Base-by-base conservation (phyloP, 37 sponge, comb jelly and placozoan species). In the Bolinopsis microptera region DNA sequence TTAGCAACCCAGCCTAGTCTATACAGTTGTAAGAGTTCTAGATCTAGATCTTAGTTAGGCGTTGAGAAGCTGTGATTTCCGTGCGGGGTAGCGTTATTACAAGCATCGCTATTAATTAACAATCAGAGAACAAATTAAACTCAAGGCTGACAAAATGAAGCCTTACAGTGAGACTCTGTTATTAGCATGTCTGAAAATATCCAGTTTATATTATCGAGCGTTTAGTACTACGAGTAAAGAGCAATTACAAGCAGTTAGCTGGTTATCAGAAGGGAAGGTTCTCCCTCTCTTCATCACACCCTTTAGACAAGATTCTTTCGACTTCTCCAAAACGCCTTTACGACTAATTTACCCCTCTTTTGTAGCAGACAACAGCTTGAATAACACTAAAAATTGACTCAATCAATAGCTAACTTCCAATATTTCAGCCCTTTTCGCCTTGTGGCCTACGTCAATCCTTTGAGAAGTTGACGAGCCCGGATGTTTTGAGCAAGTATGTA, bases 391-490 rank as follows among this genome's bases (percentile, higher is more conserved):
- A 48, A 48, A 48, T 48, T 48, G 61, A 13, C 5, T 13, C 61
- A 48, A 48, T 48, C 5, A 48, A n/a, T n/a, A n/a, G n/a, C n/a
- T n/a, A n/a, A n/a, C 5, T 48, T 48, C 61, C 61, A 48, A 5
- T 18, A 48, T 77, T 77, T 86, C 90, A 86, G 90, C 90, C 90
- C 25, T 86, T 86, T 86, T 86, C 90, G 25, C 90, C 90, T 0
- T 86, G 90, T 27, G 90, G 90, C 40, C 90, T 86, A 22, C 90
- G 90, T 3, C 80, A 77, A 35, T 86, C 90, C 30, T 86, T 86
- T 30, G 90, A 86, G 41, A 86, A 86, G 90, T 48, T 86, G 90
- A 86, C 90, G n/a, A 86, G 61, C 26, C 90, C 90, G 41, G 90
- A 86, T 41, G 90, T 86, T 13, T 27, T 86, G 30, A 41, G 61